Evolutionary conservation across 1,140 invertebrate genomes (phyloP).

Genomic region (Luehdorfia chinensis): DNA sequence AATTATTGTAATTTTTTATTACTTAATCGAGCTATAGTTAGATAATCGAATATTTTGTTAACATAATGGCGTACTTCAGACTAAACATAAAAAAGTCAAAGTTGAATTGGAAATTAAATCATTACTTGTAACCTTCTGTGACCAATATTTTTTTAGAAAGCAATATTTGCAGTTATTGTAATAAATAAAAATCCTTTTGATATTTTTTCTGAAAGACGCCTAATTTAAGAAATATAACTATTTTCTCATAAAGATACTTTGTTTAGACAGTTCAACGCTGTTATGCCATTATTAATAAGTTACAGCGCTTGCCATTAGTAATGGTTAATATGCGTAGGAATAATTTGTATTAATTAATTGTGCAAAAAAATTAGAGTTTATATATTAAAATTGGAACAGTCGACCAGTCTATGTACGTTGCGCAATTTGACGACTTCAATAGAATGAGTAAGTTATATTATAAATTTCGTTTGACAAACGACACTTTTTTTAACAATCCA

Average conservation of each 20-base stretch:
- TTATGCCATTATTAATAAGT: conserved; percentile 6
- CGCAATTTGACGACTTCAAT: too few species aligned
- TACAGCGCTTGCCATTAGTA: conserved; percentile 15
- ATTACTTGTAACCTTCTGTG: too few species aligned
- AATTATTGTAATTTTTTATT: conserved; percentile 3
- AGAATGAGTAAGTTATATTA: too few species aligned
- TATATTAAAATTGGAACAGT: too few species aligned
- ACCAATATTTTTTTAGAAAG: conserved; percentile 1
- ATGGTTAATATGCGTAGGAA: conserved; percentile 3
- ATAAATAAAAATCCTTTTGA: background rate
- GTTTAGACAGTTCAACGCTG: background rate
- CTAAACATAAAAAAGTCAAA: background rate
- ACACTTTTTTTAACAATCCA: too few species aligned
- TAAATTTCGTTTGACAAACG: too few species aligned
- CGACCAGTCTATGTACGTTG: too few species aligned
- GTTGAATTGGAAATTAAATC: too few species aligned
- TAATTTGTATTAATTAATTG: background rate
- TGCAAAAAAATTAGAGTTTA: conserved; percentile 2
- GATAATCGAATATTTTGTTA: conserved; percentile 9
- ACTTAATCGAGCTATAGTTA: conserved; percentile 2
- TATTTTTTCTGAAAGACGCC: conserved; percentile 1
- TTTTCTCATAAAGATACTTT: conserved; percentile 12
- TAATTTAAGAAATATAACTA: conserved; percentile 9
- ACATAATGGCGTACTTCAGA: conserved; percentile 2
- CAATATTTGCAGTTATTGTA: conserved; percentile 13